These are phyloP conservation scores for Triops cancriformis DNA, from an alignment of 1,140 invertebrate genomes.

Conservation along the genomic window DNA sequence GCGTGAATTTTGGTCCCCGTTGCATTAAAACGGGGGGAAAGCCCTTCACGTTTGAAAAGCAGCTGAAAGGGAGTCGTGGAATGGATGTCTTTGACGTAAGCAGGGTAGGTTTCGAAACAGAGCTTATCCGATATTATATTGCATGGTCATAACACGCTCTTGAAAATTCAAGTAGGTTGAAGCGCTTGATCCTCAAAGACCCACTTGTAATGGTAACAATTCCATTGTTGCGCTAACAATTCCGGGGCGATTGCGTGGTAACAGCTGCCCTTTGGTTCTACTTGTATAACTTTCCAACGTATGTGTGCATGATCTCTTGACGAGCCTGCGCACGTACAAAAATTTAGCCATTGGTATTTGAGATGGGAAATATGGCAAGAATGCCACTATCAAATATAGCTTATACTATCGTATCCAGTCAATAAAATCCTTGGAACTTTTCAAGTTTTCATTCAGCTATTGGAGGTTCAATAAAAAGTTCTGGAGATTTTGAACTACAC, in stretches of 20 bases:
- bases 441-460: too few species aligned
- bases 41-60: background rate
- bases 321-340: background rate
- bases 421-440: too few species aligned
- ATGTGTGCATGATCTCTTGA: background rate
- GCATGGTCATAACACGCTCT: background rate
- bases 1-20: too few species aligned
- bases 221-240: background rate
- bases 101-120: background rate
- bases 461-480: too few species aligned
- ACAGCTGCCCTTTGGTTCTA: background rate
- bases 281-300: background rate
- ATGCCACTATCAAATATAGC: too few species aligned
- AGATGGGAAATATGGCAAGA: too few species aligned
- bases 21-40: background rate
- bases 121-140: background rate
- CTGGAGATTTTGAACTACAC: too few species aligned
- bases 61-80: background rate
- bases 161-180: background rate
- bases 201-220: constrained; percentile 5
- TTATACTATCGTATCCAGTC: too few species aligned
- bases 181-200: background rate
- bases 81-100: background rate
- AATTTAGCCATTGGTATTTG: background rate
- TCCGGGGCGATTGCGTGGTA: constrained; percentile 2